A percentile compares a stretch with the other conserved stretches of the same genome.
Evolutionary conservation across 1,140 invertebrate species (phyloP).

Genomic region (Hyles vespertilio): DNA sequence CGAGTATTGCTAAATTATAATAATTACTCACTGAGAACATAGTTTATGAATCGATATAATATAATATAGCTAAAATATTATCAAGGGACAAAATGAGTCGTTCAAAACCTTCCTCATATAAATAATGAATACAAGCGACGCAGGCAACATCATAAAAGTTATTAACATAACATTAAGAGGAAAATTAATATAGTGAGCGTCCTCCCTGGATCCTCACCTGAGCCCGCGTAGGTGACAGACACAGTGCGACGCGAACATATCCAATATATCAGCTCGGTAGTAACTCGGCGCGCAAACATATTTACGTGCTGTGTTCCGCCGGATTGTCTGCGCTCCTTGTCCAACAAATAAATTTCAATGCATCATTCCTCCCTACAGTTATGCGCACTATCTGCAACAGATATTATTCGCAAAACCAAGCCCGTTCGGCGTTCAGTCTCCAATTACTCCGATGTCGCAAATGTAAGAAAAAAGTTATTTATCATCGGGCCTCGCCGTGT

Average conservation of each 20-base stretch:
- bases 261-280: constrained; percentile 30
- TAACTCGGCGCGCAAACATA: constrained; percentile 25
- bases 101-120: no score
- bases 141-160: no score
- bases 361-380: not conserved
- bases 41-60: no score
- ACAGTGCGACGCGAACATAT: constrained; percentile 31
- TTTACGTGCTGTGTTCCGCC: constrained; percentile 19
- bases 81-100: no score
- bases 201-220: not conserved
- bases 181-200: no score
- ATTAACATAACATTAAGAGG: no score
- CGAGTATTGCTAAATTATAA: no score
- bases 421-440: not conserved
- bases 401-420: not conserved
- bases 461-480: constrained; percentile 5
- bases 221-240: not conserved
- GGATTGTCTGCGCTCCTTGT: constrained; percentile 13
- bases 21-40: no score
- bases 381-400: not conserved
- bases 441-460: constrained; percentile 6
- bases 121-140: no score
- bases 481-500: constrained; percentile 1
- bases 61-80: no score
- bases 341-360: constrained; percentile 8